Evolutionary conservation across 2,113 vertebrate species (phyloP), one percentile per base, ranked within the genome.

Genomic region (Calidris pygmaea): DNA sequence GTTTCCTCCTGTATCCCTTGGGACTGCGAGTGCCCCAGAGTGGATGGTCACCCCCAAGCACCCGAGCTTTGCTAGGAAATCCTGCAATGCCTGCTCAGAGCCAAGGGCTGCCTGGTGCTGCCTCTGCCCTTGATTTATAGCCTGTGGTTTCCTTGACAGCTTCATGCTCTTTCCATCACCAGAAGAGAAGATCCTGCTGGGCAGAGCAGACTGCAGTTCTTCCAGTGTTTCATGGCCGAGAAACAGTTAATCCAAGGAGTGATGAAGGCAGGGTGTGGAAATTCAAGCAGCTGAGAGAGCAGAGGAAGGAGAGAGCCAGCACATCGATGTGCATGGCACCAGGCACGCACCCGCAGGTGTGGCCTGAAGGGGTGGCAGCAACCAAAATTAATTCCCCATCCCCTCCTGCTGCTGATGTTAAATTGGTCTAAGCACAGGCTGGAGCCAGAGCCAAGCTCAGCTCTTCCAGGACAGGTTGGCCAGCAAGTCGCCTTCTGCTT

Each of bases 201-300:
- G 58, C 71, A 86, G 80, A 67, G 59, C 23, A 19, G 43, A 48
- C 78, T 85, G 67, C 71, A 79, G 77, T 32, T 24, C 48, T 43
- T 48, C 32, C 60, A 24, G 73, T 10, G 53, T 56, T 55, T 60
- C 1, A 0, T 23, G 78, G 81, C 70, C 1, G 3, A 82, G 74
- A 91, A 96, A 72, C 34, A 72, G 91, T 96, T 95, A 95, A 95
- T 24, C 22, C 39, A 52, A 84, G 62, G 65, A 85, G 39, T 21
- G 53, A 85, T 60, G 81, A 91, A 95, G 81, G 41, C 81, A 91
- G 67, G 58, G 70, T 14, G 35, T 75, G 45, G 81, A 95, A 93
- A 95, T 65, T 76, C 66, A 82, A 32, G 89, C 85, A 85, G 87
- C 71, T 73, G 55, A 77, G 70, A 50, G 30, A 88, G 74, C 41